Evolutionary conservation across 2,797 vertebrate species (phyloP), one percentile per base, ranked within the genome.

Genomic region (Helarctos malayanus): DNA sequence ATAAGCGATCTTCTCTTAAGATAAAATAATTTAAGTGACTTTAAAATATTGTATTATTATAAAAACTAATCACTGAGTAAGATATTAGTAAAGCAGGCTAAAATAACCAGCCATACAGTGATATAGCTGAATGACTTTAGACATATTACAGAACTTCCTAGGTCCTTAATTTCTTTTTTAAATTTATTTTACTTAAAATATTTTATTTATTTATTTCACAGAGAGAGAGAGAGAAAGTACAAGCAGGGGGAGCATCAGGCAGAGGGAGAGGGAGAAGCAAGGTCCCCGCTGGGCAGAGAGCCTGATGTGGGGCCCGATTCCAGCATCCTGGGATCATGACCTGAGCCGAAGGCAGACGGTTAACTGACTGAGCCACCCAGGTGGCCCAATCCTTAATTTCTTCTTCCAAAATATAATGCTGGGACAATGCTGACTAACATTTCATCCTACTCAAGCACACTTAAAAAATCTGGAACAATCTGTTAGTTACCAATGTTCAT

Each of bases 11-110:
- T 71, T 32, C 32, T 88, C 59, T 25, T 41, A 91, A 56, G n/a
- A 41, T 63, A 94, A 89, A 52, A 71, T 71, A 65, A 41, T 92
- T 68, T 7, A 7, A 78, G 7, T 76, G 3, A 59, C 25, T 69
- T 94, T 65, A 92, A 87, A 45, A 69, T 56, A 82, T 57, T 54
- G 4, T 32, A 4, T 71, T 49, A 76, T 84, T 83, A 91, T 91
- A 86, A 94, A 85, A 86, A 35, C 7, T 21, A 65, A 73, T 29
- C 29, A 56, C 32, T 61, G 84, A 15, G 13, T 91, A 56, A 91
- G 35, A 41, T 85, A 81, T 8, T n/a, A 27, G n/a, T 87, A 68
- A 86, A 78, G 29, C 5, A 68, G 2, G 3, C 25, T 87, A 47
- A 47, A 68, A 73, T 79, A 79, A 76, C 32, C 19, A 59, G 5